phyloP scores from a whole-genome alignment of 2,797 vertebrate genomes.

The Amphiprion clarkii region DNA sequence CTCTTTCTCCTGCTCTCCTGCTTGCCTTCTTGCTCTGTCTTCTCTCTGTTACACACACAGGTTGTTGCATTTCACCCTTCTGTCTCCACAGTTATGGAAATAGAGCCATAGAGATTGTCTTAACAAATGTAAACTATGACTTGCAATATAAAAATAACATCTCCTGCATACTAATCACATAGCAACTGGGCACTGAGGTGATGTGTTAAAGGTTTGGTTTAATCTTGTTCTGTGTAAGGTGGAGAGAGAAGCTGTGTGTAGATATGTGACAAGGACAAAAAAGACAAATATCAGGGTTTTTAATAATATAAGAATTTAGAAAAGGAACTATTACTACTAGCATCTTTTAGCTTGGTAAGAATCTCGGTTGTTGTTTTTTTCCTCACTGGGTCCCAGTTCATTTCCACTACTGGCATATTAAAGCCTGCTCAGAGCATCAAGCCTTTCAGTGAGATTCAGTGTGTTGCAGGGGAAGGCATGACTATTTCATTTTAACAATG shows the following conservation, averaged over 20 bases:
- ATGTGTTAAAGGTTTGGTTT: constrained; percentile 4
- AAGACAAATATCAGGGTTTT: constrained; percentile 52
- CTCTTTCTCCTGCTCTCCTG: constrained; percentile 5
- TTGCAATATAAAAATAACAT: constrained; percentile 41
- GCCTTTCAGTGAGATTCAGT: constrained; percentile 20
- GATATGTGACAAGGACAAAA: constrained; percentile 16
- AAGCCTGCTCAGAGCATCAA: constrained; percentile 36
- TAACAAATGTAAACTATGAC: constrained; percentile 32
- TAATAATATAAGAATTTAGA: constrained; percentile 27
- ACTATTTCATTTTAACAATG: constrained; percentile 6
- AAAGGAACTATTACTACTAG: constrained; percentile 25
- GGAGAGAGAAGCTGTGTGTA: constrained; percentile 14
- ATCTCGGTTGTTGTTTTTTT: constrained; percentile 2
- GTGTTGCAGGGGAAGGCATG: constrained; percentile 29
- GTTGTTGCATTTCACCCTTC: constrained; percentile 9
- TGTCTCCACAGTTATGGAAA: constrained; percentile 54
- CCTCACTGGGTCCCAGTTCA: constrained; percentile 20
- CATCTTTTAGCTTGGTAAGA: constrained; percentile 16
- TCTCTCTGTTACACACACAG: constrained; percentile 20
- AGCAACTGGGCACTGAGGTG: constrained; percentile 15
- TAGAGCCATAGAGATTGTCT: constrained; percentile 73
- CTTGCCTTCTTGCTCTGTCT: constrained; percentile 39
- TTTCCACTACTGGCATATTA: constrained; percentile 4
- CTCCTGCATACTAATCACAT: constrained; percentile 33
- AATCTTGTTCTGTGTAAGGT: constrained; percentile 4